phyloP scores from a whole-genome alignment of 1,140 invertebrate genomes.

The Harpegnathos saltator region DNA sequence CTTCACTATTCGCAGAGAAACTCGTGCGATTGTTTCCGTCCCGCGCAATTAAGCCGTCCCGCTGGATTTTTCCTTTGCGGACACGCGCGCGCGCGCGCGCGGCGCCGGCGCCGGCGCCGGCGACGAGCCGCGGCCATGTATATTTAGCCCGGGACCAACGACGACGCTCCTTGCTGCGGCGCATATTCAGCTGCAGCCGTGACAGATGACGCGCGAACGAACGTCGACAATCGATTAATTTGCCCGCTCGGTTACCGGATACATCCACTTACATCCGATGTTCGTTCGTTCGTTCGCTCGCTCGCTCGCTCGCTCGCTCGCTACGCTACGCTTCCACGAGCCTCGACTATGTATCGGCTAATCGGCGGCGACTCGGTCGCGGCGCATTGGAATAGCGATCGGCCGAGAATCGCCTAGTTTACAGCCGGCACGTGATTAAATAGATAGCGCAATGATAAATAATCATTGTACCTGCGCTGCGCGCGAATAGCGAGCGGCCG shows the following conservation, averaged over 20 bases:
- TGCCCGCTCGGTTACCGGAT: slow-evolving; percentile 35
- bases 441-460: slow-evolving; percentile 29
- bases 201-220: slow-evolving; percentile 45
- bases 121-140: too few relatives aligned
- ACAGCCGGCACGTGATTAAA: slow-evolving; percentile 39
- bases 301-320: not conserved
- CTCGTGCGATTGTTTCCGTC: too few relatives aligned
- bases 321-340: not conserved
- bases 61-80: too few relatives aligned
- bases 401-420: slow-evolving; percentile 6
- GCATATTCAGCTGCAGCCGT: slow-evolving; percentile 28
- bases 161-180: slow-evolving; percentile 27
- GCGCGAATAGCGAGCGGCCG: too few relatives aligned
- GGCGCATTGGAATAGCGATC: slow-evolving; percentile 21
- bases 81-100: too few relatives aligned
- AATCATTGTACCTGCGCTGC: not conserved
- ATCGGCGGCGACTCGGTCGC: slow-evolving; percentile 45
- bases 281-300: slow-evolving; percentile 16
- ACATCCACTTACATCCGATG: slow-evolving; percentile 48
- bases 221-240: slow-evolving; percentile 60
- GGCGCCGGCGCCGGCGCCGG: too few relatives aligned
- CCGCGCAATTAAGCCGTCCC: too few relatives aligned
- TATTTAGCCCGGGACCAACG: slow-evolving; percentile 35
- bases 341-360: not conserved
- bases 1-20: too few relatives aligned